Conservation (phyloP, 2,797 vertebrate genomes). For the Sebastes paucispinis region DNA sequence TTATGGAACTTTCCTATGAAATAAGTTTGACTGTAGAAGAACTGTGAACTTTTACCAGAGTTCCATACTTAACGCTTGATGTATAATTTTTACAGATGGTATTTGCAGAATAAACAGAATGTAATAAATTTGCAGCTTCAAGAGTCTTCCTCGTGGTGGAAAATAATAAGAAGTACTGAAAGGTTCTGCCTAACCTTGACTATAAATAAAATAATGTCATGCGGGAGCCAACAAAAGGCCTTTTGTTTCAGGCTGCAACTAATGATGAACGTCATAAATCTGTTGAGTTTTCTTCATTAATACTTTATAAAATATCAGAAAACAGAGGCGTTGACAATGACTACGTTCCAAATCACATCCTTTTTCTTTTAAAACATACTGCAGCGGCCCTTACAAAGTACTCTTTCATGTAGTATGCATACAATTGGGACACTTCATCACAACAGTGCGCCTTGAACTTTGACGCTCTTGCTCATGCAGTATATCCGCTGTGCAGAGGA, state of each 20-base stretch:
- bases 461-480: too few relatives aligned
- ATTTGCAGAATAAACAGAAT: constrained; percentile 85
- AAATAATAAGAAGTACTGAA: neutral
- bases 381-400: too few relatives aligned
- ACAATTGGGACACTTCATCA: too few relatives aligned
- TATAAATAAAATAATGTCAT: neutral
- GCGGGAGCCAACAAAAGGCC: neutral
- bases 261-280: neutral
- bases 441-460: too few relatives aligned
- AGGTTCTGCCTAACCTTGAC: neutral
- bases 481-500: too few relatives aligned
- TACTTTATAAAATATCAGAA: neutral
- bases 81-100: constrained; percentile 84
- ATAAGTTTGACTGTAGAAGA: constrained; percentile 70
- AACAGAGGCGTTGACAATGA: neutral
- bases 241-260: neutral
- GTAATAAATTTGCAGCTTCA: constrained; percentile 47
- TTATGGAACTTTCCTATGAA: constrained; percentile 74
- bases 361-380: too few relatives aligned
- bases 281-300: neutral
- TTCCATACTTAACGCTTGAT: constrained; percentile 76
- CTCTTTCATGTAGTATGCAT: too few relatives aligned
- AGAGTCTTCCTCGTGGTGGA: neutral
- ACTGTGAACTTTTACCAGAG: constrained; percentile 70
- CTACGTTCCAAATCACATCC: too few relatives aligned